Evolutionary conservation across 2,888 invertebrate genomes (phyloP).

Genomic region (Hedya salicella): DNA sequence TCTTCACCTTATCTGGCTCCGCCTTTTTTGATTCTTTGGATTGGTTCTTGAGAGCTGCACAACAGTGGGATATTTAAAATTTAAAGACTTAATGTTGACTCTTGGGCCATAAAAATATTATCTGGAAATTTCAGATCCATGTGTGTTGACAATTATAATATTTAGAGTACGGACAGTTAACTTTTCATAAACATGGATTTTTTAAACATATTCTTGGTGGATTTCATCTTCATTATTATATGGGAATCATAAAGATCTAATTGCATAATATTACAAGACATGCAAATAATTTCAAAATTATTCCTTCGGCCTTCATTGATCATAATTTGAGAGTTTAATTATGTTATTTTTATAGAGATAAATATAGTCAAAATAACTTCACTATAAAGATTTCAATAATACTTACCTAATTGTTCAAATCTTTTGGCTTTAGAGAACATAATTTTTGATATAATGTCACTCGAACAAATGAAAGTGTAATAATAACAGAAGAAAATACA

Average conservation of each 20-base stretch:
- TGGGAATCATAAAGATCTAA: too few species aligned
- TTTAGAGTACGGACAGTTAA: too few species aligned
- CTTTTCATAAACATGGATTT: too few species aligned
- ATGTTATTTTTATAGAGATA: not conserved
- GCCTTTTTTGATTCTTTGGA: slow-evolving; percentile 54
- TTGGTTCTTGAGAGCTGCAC: slow-evolving; percentile 57
- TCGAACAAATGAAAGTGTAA: slow-evolving; percentile 14
- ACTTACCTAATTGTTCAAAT: slow-evolving; percentile 75
- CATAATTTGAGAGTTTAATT: too few species aligned
- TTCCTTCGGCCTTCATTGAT: too few species aligned
- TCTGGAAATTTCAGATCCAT: too few species aligned
- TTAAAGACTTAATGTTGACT: not conserved
- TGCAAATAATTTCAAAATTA: too few species aligned
- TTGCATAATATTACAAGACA: too few species aligned
- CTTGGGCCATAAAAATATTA: not conserved
- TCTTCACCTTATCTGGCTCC: slow-evolving; percentile 56
- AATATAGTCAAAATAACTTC: not conserved
- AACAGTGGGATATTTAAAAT: not conserved
- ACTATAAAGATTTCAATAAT: not conserved
- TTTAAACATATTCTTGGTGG: too few species aligned
- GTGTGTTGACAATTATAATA: too few species aligned
- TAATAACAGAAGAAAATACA: slow-evolving; percentile 1
- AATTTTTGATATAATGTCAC: slow-evolving; percentile 38
- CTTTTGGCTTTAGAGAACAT: slow-evolving; percentile 82
- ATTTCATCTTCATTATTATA: too few species aligned